These are phyloP conservation scores for Aldrovandia affinis DNA, from an alignment of 2,797 vertebrate genomes.

Conservation along the genomic window DNA sequence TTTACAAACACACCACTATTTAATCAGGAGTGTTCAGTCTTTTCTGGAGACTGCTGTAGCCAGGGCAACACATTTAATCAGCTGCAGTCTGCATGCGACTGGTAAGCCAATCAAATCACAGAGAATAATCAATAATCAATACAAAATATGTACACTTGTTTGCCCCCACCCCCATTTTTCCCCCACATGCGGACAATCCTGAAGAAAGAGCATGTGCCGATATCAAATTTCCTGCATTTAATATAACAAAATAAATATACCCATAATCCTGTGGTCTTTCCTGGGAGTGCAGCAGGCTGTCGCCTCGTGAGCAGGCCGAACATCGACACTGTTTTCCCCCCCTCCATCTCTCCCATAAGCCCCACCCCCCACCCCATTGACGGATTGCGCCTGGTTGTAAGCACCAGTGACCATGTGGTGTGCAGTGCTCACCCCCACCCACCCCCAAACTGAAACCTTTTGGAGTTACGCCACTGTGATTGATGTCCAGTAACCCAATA, in stretches of 20 bases:
- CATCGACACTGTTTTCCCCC: not conserved
- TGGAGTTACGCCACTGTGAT: conserved; percentile 70
- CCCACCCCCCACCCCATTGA: conserved; percentile 43
- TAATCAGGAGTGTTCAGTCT: not conserved
- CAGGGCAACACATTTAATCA: conserved; percentile 48
- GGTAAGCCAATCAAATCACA: conserved; percentile 56
- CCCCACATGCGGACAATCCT: conserved; percentile 68
- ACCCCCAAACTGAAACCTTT: conserved; percentile 50
- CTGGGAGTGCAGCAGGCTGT: not conserved
- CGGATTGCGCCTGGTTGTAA: conserved; percentile 65
- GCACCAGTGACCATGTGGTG: conserved; percentile 66
- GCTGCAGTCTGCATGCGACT: conserved; percentile 40
- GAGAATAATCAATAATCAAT: conserved; percentile 22
- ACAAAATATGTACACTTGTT: not conserved
- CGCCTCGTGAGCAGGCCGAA: not conserved
- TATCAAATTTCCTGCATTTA: not conserved
- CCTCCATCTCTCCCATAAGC: conserved; percentile 11
- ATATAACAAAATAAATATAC: conserved; percentile 11
- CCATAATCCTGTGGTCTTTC: not conserved
- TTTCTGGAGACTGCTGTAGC: conserved; percentile 13
- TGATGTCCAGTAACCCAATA: conserved; percentile 78
- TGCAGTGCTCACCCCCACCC: conserved; percentile 44
- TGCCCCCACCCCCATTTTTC: not conserved
- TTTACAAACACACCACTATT: conserved; percentile 13
- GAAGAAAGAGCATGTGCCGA: conserved; percentile 47